Conservation (phyloP, 2,113 vertebrate species). For the Dicrurus megarhynchus region DNA sequence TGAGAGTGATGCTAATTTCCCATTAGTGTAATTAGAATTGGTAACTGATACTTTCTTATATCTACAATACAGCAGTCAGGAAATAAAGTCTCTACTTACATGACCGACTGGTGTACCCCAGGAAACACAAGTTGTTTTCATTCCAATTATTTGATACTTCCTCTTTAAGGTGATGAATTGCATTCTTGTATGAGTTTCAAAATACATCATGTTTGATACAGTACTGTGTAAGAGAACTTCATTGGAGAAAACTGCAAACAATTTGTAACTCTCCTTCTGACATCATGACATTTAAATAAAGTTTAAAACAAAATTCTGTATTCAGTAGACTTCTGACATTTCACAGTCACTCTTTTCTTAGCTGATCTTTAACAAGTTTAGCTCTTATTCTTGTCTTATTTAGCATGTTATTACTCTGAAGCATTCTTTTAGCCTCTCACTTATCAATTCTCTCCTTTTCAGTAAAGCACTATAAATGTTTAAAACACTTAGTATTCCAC, state of each 20-base stretch:
- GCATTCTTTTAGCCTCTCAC: not conserved
- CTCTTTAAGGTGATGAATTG: not conserved
- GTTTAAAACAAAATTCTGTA: not conserved
- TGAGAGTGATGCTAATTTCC: slow-evolving; percentile 9
- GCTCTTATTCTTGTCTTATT: not conserved
- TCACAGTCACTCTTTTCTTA: not conserved
- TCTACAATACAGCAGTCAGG: slow-evolving; percentile 27
- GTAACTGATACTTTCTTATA: slow-evolving; percentile 66
- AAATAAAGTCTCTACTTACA: slow-evolving; percentile 49
- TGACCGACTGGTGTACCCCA: not conserved
- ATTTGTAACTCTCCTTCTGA: not conserved
- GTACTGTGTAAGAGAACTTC: not conserved
- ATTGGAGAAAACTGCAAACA: not conserved
- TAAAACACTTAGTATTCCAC: not conserved
- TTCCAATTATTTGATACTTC: not conserved
- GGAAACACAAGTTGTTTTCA: not conserved
- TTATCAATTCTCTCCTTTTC: not conserved
- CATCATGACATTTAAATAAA: not conserved
- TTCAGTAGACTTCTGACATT: not conserved
- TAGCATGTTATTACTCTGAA: not conserved
- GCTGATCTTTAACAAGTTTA: not conserved
- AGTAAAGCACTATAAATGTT: not conserved
- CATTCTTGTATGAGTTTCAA: not conserved
- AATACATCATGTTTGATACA: not conserved
- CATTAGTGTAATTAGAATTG: slow-evolving; percentile 73